Conservation (phyloP, 2,113 vertebrate species). For the Pantherophis guttatus region DNA sequence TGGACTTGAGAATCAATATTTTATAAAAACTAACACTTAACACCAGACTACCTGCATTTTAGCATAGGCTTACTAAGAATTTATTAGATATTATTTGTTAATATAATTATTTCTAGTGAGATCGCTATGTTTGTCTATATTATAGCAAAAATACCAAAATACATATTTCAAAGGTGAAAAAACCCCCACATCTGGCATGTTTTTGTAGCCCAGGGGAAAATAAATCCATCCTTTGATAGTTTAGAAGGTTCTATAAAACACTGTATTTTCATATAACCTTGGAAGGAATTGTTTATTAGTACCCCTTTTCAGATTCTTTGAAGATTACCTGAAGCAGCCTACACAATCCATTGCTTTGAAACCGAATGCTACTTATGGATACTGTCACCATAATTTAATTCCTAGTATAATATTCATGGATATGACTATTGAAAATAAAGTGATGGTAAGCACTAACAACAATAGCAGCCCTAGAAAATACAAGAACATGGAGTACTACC, state of each 20-base stretch:
- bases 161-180: not conserved
- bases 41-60: not conserved
- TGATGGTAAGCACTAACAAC: not conserved
- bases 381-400: not conserved
- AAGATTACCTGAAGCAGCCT: not conserved
- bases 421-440: not conserved
- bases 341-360: too few relatives aligned
- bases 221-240: not conserved
- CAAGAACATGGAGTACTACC: not conserved
- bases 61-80: not conserved
- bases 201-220: not conserved
- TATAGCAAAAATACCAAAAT: not conserved
- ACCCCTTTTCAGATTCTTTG: not conserved
- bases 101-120: not conserved
- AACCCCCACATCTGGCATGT: not conserved
- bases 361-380: not conserved
- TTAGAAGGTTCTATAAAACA: not conserved
- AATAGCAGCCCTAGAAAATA: not conserved
- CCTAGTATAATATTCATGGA: not conserved
- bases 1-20: not conserved
- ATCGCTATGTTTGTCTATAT: not conserved
- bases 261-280: not conserved
- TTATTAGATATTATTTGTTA: not conserved
- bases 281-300: not conserved
- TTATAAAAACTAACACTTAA: not conserved